Percentiles rank a stretch among this genome's conserved stretches.
phyloP scores from a whole-genome alignment of 2,797 vertebrate genomes.

The Phoebastria nigripes region DNA sequence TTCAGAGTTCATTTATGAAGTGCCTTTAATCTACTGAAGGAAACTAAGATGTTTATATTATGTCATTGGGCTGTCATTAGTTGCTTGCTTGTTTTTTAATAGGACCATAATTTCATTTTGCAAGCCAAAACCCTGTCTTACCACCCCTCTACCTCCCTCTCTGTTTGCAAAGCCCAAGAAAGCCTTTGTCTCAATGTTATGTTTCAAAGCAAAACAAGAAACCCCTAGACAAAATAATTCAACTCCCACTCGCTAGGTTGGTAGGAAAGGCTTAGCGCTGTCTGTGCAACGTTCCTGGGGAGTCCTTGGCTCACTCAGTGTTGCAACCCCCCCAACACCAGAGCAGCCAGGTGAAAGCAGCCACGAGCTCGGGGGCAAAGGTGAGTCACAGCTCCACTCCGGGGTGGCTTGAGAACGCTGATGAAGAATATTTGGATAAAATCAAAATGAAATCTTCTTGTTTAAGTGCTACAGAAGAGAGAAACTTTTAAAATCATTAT shows the following conservation, averaged over 20 bases:
- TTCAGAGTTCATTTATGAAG: constrained; percentile 21
- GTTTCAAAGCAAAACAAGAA: constrained; percentile 1
- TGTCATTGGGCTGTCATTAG: constrained; percentile 16
- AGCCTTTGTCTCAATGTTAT: not conserved
- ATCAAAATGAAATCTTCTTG: not conserved
- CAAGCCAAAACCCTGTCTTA: not conserved
- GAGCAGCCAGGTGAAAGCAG: not conserved
- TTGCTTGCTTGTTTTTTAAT: constrained; percentile 15
- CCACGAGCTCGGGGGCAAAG: not conserved
- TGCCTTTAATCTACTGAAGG: constrained; percentile 44
- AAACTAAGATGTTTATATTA: constrained; percentile 22
- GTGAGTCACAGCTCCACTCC: not conserved
- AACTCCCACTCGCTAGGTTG: not conserved
- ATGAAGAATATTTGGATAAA: not conserved
- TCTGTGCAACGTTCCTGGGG: not conserved
- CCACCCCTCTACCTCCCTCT: not conserved
- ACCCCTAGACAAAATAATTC: constrained; percentile 6
- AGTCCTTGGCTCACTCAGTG: not conserved
- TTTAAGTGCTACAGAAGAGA: not conserved
- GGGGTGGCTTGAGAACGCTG: not conserved
- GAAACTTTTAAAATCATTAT: not conserved
- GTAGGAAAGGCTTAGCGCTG: not conserved
- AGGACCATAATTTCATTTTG: not conserved
- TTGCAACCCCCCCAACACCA: not conserved
- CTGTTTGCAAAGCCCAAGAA: not conserved